Base-by-base conservation (phyloP, 2,113 vertebrate genomes). In the Cisticola juncidis region DNA sequence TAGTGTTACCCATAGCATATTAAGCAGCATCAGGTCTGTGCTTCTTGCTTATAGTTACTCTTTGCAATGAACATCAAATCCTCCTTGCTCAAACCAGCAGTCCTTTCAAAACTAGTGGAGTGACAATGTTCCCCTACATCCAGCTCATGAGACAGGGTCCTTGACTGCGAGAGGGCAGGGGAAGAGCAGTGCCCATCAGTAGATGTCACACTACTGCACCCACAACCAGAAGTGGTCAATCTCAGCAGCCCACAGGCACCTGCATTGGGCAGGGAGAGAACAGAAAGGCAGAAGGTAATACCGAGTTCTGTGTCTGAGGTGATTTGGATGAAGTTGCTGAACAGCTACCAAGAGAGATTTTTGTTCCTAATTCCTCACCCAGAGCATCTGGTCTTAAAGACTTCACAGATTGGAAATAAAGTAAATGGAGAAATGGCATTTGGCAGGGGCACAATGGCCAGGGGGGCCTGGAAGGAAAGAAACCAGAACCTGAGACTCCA, bases 141-240 rank as follows among this genome's bases (percentile, higher is more conserved):
- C 35, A 47, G 21, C 9, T 68, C 54, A 22, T 21, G 35, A 62
- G 61, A 38, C 3, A 13, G 0, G 0, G 48, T 20, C 28, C 60
- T 51, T 44, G 12, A 19, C 18, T 44, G 36, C 24, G 48, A 35
- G 38, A 66, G 16, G 29, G 71, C 28, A 38, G 54, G 9, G 16
- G 5, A 81, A 66, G 22, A 57, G 17, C 45, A 68, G 9, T 2
- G 12, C 13, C 47, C 15, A 10, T 28, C 42, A 25, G 11, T 38
- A 53, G 24, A 16, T 24, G 42, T 8, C 48, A 36, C 7, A 7
- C 4, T 16, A 22, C 10, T 0, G 1, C 14, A 18, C 33, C 35
- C 33, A 8, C 3, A 12, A 31, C 15, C 21, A 51, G 14, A 86
- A 21, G 42, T 17, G 16, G 5, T 4, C 0, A 23, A 62, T 29